Conservation (phyloP, 2,888 invertebrate species). For the Maniola hyperantus region DNA sequence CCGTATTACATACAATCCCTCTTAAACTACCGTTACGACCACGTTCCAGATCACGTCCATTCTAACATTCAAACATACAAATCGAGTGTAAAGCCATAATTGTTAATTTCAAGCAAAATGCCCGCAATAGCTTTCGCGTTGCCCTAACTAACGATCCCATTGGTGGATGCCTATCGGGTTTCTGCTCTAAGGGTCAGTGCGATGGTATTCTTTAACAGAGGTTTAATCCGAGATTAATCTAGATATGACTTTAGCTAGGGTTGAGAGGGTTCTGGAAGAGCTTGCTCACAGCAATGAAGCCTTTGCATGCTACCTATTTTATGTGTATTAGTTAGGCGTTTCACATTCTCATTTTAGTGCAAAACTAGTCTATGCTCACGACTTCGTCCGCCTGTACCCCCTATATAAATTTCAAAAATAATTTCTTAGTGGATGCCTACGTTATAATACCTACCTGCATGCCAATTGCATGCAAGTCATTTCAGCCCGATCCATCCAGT, state of each 20-base stretch:
- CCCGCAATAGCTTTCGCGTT: slow-evolving; percentile 72
- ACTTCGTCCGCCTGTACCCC: too few species aligned
- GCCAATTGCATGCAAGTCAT: too few species aligned
- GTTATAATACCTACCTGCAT: too few species aligned
- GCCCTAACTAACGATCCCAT: slow-evolving; percentile 78
- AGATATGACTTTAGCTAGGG: background rate
- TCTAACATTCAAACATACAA: slow-evolving; percentile 62
- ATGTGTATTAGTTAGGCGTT: background rate
- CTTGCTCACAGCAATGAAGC: too few species aligned
- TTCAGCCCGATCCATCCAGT: too few species aligned
- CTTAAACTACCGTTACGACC: slow-evolving; percentile 45
- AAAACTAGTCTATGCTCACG: too few species aligned
- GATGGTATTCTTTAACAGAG: slow-evolving; percentile 39
- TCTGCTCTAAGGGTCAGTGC: slow-evolving; percentile 58
- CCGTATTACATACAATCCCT: slow-evolving; percentile 43
- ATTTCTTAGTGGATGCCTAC: too few species aligned
- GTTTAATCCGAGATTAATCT: slow-evolving; percentile 29
- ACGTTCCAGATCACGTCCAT: slow-evolving; percentile 46
- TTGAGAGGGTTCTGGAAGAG: too few species aligned
- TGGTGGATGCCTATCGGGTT: slow-evolving; percentile 80
- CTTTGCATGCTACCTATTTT: too few species aligned
- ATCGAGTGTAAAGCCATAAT: slow-evolving; percentile 72
- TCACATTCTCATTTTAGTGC: background rate
- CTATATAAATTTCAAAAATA: too few species aligned
- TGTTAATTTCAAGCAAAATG: slow-evolving; percentile 80